Evolutionary conservation across 2,888 invertebrate genomes (phyloP).

Genomic region (Drosophila ustulata): DNA sequence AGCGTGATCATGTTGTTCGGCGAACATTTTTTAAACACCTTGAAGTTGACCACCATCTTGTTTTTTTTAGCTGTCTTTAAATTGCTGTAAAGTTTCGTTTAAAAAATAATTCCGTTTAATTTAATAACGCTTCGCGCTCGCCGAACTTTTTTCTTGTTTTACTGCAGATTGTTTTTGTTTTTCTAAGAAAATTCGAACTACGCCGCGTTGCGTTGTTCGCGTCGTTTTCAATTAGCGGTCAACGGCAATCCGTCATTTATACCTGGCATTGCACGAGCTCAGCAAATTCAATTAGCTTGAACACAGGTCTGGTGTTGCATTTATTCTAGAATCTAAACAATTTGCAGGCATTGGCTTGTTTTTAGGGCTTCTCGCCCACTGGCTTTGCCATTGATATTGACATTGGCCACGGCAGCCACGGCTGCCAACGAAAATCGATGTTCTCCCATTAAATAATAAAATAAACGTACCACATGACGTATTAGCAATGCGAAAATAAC

Average conservation of each 20-base stretch:
- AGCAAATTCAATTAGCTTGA: slow-evolving; percentile 73
- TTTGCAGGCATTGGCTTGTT: slow-evolving; percentile 31
- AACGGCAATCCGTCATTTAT: slow-evolving; percentile 71
- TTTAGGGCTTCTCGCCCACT: slow-evolving; percentile 62
- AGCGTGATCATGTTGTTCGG: slow-evolving; percentile 95
- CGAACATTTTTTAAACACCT: slow-evolving; percentile 95
- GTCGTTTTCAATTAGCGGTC: slow-evolving; percentile 73
- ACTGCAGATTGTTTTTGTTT: neutral
- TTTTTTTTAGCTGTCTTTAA: slow-evolving; percentile 3
- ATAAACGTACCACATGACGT: slow-evolving; percentile 51
- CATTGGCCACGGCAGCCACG: slow-evolving; percentile 52
- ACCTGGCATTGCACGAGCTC: slow-evolving; percentile 60
- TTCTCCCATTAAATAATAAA: slow-evolving; percentile 46
- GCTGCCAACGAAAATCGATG: slow-evolving; percentile 52
- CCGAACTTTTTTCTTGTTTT: neutral
- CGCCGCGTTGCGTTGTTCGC: slow-evolving; percentile 69
- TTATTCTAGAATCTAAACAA: slow-evolving; percentile 36
- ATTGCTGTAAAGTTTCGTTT: neutral
- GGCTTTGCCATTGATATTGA: slow-evolving; percentile 71
- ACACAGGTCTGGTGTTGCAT: slow-evolving; percentile 17
- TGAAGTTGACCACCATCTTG: slow-evolving; percentile 94
- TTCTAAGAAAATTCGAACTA: slow-evolving; percentile 37
- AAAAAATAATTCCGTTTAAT: slow-evolving; percentile 1
- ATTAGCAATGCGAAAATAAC: slow-evolving; percentile 62
- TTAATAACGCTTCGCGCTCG: slow-evolving; percentile 44